A percentile compares a stretch with the other conserved stretches of the same genome.
Conservation (phyloP, 2,113 vertebrate genomes). For the Otus sunia region DNA sequence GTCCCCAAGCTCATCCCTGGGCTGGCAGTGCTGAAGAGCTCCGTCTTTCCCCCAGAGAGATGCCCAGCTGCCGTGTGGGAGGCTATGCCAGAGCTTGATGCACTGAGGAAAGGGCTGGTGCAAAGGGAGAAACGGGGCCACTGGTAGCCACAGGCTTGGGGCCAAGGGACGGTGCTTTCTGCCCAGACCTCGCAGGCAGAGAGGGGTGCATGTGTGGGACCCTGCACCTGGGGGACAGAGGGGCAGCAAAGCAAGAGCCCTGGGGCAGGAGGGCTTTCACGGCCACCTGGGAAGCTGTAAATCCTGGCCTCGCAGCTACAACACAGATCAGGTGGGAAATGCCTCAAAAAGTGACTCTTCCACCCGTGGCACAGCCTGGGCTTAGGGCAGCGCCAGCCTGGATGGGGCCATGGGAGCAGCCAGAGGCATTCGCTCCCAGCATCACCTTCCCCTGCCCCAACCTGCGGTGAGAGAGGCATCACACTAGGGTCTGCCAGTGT, state of each 20-base stretch:
- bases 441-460: not conserved
- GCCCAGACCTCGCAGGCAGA: rapidly evolving
- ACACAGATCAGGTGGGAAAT: not conserved
- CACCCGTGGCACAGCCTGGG: not conserved
- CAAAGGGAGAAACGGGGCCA: not conserved
- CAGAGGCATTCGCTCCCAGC: not conserved
- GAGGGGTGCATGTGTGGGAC: not conserved
- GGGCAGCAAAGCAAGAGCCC: not conserved
- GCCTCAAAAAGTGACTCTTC: not conserved
- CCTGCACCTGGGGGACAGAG: not conserved
- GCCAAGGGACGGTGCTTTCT: not conserved
- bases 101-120: not conserved
- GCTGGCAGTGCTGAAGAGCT: not conserved
- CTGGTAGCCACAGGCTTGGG: not conserved
- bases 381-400: not conserved
- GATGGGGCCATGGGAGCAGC: not conserved
- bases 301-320: not conserved
- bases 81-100: not conserved
- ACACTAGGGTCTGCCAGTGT: rapidly evolving
- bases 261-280: not conserved
- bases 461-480: not conserved
- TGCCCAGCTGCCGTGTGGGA: rapidly evolving
- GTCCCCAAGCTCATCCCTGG: not conserved
- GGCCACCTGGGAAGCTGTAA: not conserved
- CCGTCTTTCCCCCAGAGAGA: not conserved